Evolutionary conservation across 1,140 invertebrate genomes (phyloP).

Genomic region (Dryas iulia): DNA sequence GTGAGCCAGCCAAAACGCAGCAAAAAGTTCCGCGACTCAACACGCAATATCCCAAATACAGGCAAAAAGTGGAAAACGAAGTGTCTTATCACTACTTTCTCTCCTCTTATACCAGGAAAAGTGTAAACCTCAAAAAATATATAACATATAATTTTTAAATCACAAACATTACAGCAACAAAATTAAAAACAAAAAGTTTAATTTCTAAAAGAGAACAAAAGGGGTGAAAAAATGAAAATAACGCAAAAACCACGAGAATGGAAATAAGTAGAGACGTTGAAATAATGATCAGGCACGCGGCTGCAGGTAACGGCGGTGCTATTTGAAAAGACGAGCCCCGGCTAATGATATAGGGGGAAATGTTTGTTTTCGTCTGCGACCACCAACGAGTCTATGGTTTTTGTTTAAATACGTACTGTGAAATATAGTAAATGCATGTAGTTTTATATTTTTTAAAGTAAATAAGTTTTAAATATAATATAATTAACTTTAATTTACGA

Average conservation of each 20-base stretch:
- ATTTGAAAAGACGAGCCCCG: constrained; percentile 22
- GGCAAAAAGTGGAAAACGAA: too few relatives aligned
- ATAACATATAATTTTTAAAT: too few relatives aligned
- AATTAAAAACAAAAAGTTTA: constrained; percentile 31
- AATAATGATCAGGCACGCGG: constrained; percentile 25
- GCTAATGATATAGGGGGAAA: constrained; percentile 21
- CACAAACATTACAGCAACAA: constrained; percentile 18
- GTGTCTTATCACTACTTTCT: too few relatives aligned
- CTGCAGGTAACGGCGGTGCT: constrained; percentile 21
- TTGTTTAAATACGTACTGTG: neutral
- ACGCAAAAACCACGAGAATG: constrained; percentile 22
- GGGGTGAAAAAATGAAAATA: constrained; percentile 11
- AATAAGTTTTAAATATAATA: too few relatives aligned
- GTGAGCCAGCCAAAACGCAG: too few relatives aligned
- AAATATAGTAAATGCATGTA: neutral
- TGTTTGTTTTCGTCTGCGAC: constrained; percentile 20
- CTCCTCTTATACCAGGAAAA: too few relatives aligned
- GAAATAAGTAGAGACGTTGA: constrained; percentile 22
- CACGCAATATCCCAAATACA: too few relatives aligned
- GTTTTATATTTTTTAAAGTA: neutral
- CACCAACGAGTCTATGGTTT: neutral
- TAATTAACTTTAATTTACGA: too few relatives aligned
- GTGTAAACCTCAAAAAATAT: too few relatives aligned
- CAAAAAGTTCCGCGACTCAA: too few relatives aligned
- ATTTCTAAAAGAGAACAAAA: constrained; percentile 13